Percentiles rank a stretch among this genome's conserved stretches.
Conservation (phyloP, 2,797 vertebrate genomes). For the Megaceryle alcyon region DNA sequence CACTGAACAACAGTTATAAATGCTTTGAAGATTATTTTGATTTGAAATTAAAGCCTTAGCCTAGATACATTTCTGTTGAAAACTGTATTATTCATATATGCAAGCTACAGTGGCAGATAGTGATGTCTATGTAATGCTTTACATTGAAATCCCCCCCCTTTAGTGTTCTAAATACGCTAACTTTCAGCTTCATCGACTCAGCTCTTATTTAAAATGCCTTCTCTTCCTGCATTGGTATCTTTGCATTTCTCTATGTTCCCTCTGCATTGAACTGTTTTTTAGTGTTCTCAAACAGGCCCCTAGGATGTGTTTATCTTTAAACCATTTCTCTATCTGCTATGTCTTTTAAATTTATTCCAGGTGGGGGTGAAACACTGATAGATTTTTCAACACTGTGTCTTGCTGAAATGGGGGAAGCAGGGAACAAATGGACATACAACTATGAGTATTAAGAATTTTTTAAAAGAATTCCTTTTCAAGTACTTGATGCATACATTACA, state of each 20-base stretch:
- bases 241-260: neutral
- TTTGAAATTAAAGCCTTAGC: neutral
- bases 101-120: neutral
- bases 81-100: neutral
- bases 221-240: neutral
- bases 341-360: neutral
- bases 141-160: neutral
- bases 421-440: neutral
- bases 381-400: neutral
- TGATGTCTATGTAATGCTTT: neutral
- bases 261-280: neutral
- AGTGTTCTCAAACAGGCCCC: neutral
- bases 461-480: neutral
- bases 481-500: neutral
- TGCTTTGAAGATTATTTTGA: neutral
- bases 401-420: neutral
- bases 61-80: neutral
- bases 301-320: neutral
- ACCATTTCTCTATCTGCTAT: neutral
- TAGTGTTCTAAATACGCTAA: neutral
- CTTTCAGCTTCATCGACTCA: neutral
- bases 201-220: neutral
- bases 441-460: neutral
- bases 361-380: neutral
- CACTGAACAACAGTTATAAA: neutral